Base-by-base conservation (phyloP, 2,113 vertebrate species). In the Equus przewalskii region DNA sequence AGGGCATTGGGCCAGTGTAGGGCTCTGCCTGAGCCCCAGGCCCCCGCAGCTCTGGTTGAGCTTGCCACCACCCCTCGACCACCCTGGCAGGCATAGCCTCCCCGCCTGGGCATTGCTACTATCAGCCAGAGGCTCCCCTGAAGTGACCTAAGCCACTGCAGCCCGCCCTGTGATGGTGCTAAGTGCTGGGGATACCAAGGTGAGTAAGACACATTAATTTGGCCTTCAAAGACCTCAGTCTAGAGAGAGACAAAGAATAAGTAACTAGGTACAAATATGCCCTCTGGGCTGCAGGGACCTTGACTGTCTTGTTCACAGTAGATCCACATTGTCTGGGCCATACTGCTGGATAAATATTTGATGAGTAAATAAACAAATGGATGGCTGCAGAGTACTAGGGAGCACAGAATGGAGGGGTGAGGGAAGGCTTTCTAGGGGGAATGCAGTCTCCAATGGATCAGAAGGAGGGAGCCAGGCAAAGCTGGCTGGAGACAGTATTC, bases 141-240 rank as follows among this genome's bases (percentile, higher is more conserved):
- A 62, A 26, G 49, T 16, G 24, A 46, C 60, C 2, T 0, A 0
- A 36, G 0, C 9, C 41, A 0, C 0, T 12, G 16, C n/a, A 21
- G 6, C 21, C 58, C 6, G 15, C 28, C 44, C 54, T 1, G 4
- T 62, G 58, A n/a, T 28, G 0, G 3, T 73, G 72, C 54, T 72
- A 28, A 65, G 46, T 41, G 72, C 72, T 79, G 21, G 56, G 56
- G 7, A 56, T 41, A 75, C 76, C 60, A 60, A 92, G 69, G 56
- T 62, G 51, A 70, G 75, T 46, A 62, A 72, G 56, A 60, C 62
- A 28, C 44, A 33, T 54, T 51, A 49, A 41, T 82, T 26, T 70
- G 24, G 72, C 72, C 64, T 89, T 73, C 73, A 60, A 67, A 41
- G 30, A 67, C 33, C 60, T 83, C 69, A 46, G 36, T 69, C 10